These are phyloP conservation scores for Triops cancriformis DNA, from an alignment of 1,140 invertebrate species.

Conservation along the genomic window DNA sequence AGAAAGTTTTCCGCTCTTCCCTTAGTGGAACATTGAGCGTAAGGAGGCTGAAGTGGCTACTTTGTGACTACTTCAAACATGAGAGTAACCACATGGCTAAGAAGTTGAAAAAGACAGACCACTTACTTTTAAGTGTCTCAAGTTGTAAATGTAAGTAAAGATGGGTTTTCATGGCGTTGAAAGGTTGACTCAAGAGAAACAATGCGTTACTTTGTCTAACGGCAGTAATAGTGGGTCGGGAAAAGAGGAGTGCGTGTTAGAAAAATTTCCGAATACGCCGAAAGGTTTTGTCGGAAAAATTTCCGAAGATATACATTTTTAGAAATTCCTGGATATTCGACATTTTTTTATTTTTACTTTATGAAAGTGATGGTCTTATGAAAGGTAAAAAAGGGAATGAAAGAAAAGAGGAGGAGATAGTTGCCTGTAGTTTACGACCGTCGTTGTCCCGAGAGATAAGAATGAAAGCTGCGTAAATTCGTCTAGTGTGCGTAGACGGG, in stretches of 20 bases:
- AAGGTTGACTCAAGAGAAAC: background rate
- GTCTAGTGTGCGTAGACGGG: background rate
- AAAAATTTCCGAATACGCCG: background rate
- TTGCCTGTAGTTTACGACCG: background rate
- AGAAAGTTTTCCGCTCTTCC: background rate
- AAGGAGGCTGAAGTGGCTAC: background rate
- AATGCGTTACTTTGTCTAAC: background rate
- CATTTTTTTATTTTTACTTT: too few relatives aligned
- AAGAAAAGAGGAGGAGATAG: too few relatives aligned
- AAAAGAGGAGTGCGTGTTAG: background rate
- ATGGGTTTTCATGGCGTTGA: background rate
- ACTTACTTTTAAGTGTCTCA: background rate
- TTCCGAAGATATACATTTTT: background rate
- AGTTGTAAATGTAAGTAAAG: background rate
- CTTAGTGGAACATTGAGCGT: background rate
- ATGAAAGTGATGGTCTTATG: too few relatives aligned
- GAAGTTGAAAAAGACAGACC: background rate
- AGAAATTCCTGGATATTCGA: background rate
- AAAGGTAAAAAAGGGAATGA: too few relatives aligned
- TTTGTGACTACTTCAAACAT: conserved; percentile 1
- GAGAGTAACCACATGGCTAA: conserved; percentile 1
- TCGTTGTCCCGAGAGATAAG: background rate
- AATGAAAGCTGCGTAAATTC: background rate
- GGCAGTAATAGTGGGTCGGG: background rate
- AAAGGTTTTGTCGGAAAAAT: background rate